phyloP scores from a whole-genome alignment of 2,113 vertebrate species.

The Centropristis striata region DNA sequence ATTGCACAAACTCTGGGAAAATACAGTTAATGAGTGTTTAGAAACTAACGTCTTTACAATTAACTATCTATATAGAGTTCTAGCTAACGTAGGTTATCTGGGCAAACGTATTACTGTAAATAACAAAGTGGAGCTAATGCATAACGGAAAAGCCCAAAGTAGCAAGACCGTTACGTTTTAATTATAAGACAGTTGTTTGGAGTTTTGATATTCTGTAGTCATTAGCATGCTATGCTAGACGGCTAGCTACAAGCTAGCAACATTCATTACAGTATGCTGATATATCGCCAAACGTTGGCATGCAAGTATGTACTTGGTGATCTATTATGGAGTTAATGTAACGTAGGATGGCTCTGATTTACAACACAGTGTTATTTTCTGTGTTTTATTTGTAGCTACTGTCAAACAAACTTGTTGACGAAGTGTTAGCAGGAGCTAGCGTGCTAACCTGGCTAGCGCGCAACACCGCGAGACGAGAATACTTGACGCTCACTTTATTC shows the following conservation, averaged over 20 bases:
- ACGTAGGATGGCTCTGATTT: fast-evolving
- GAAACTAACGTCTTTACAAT: neutral
- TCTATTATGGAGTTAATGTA: neutral
- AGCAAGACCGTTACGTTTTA: neutral
- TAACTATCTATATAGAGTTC: neutral
- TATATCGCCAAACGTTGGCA: neutral
- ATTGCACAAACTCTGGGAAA: neutral
- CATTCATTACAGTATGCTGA: slow-evolving; percentile 4
- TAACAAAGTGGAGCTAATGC: neutral
- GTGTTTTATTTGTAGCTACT: neutral
- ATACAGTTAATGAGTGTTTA: slow-evolving; percentile 3
- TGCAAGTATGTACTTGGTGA: neutral
- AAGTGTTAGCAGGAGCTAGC: slow-evolving; percentile 56
- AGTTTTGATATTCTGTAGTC: slow-evolving; percentile 11
- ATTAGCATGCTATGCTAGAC: slow-evolving; percentile 63
- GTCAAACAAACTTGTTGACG: slow-evolving; percentile 57
- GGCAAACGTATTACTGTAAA: neutral
- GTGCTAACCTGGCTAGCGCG: slow-evolving; percentile 61
- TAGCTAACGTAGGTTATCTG: neutral
- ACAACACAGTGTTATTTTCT: fast-evolving
- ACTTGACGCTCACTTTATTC: slow-evolving; percentile 24
- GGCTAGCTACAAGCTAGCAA: slow-evolving; percentile 54
- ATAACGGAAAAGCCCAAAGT: neutral
- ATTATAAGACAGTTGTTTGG: neutral
- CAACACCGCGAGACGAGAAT: slow-evolving; percentile 24